Evolutionary conservation across 2,888 invertebrate species (phyloP).

Genomic region (Thymelicus lineola): DNA sequence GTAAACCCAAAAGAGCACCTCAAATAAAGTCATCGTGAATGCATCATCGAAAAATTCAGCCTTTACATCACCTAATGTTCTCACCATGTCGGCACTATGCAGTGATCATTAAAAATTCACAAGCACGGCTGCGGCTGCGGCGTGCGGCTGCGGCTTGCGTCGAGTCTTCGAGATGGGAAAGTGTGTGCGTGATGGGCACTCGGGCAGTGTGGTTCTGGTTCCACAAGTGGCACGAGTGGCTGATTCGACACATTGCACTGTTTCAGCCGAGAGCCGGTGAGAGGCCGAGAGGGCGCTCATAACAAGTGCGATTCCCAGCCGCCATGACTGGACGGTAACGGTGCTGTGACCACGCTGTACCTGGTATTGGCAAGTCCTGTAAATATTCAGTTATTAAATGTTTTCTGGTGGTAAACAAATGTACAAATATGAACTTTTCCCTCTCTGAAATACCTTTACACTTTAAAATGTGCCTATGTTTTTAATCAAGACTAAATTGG

Average conservation of each 20-base stretch:
- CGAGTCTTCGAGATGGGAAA: conserved; percentile 52
- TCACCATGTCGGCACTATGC: conserved; percentile 20
- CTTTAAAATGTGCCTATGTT: no score
- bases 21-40: no score
- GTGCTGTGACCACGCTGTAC: conserved; percentile 46
- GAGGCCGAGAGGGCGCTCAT: conserved; percentile 45
- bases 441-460: no score
- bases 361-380: no score
- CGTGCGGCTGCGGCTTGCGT: neutral
- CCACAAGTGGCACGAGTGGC: conserved; percentile 52
- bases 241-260: conserved; percentile 69
- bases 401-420: no score
- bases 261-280: conserved; percentile 52
- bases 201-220: neutral
- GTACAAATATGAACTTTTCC: no score
- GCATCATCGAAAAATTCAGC: no score
- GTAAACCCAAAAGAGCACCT: no score
- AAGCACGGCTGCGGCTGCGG: conserved; percentile 28
- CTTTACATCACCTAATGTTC: no score
- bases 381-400: no score
- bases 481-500: no score
- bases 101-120: conserved; percentile 72
- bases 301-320: conserved; percentile 72
- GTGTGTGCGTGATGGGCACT: conserved; percentile 47
- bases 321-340: conserved; percentile 61